These are phyloP conservation scores for Bungarus multicinctus DNA, from an alignment of 2,113 vertebrate species.

Conservation along the genomic window DNA sequence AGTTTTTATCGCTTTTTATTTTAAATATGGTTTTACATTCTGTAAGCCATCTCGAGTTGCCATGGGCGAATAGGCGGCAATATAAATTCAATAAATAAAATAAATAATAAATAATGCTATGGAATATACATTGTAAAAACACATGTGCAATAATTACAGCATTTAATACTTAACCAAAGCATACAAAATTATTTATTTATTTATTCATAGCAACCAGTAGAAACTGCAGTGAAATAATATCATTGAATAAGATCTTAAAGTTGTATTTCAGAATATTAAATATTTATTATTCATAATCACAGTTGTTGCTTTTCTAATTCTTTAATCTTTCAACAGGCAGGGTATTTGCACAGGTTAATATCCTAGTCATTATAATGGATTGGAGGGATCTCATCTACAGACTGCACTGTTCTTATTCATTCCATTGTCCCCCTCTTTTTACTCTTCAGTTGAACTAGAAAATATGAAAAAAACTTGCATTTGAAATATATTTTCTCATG, in stretches of 20 bases:
- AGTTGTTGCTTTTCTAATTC: background rate
- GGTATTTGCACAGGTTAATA: background rate
- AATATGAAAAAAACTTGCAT: slow-evolving; percentile 20
- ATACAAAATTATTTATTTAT: background rate
- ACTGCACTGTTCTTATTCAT: background rate
- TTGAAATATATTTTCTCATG: slow-evolving; percentile 37
- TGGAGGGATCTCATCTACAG: background rate
- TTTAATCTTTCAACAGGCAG: background rate
- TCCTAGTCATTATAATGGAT: background rate
- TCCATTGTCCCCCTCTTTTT: background rate
- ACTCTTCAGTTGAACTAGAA: background rate
- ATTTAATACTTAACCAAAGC: background rate
- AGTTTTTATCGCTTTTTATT: too few relatives aligned
- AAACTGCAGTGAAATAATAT: background rate
- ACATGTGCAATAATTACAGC: background rate
- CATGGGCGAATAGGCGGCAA: too few relatives aligned
- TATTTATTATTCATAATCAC: background rate
- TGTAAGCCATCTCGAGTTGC: too few relatives aligned
- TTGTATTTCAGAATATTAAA: background rate
- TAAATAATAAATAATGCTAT: background rate
- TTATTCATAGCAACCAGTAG: background rate
- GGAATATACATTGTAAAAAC: background rate
- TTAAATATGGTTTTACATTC: too few relatives aligned
- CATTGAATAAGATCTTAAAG: background rate
- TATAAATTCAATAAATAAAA: too few relatives aligned